These are phyloP conservation scores for Nannobrachium achirus DNA, from an alignment of 2,113 vertebrate genomes.

Conservation along the genomic window DNA sequence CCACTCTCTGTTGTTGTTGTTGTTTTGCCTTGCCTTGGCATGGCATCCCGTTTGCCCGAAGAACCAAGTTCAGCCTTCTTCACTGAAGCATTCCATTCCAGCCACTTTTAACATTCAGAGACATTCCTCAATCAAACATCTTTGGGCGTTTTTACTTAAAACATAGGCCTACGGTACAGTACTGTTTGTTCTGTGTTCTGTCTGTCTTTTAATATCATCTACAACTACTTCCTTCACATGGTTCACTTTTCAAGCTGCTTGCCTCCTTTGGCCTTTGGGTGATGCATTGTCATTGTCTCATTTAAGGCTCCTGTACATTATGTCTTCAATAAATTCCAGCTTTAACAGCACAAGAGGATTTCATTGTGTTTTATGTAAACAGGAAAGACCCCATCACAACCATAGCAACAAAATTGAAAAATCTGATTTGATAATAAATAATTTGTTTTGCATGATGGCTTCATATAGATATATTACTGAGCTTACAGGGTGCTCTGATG, in stretches of 20 bases:
- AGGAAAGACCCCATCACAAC: neutral
- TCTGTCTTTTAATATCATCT: too few relatives aligned
- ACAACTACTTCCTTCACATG: neutral
- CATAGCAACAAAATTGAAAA: too few relatives aligned
- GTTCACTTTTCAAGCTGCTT: neutral
- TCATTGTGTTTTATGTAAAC: neutral
- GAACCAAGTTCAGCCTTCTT: slow-evolving; percentile 37
- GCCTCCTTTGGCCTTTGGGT: neutral
- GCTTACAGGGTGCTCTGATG: too few relatives aligned
- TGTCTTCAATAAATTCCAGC: neutral
- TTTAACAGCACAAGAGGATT: neutral
- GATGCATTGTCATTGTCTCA: neutral
- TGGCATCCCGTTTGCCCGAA: slow-evolving; percentile 41
- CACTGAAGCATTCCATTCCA: slow-evolving; percentile 39
- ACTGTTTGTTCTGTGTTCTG: neutral
- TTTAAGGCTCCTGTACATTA: slow-evolving; percentile 1
- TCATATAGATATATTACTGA: neutral
- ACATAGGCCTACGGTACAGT: neutral
- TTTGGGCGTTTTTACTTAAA: slow-evolving; percentile 23
- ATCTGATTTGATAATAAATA: too few relatives aligned
- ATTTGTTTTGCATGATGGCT: neutral
- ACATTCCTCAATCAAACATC: slow-evolving; percentile 14
- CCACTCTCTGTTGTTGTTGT: slow-evolving; percentile 38
- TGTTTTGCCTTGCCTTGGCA: slow-evolving; percentile 42
- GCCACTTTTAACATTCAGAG: slow-evolving; percentile 11